Evolutionary conservation across 1,140 invertebrate species (phyloP).

Genomic region (Phthorimaea operculella): DNA sequence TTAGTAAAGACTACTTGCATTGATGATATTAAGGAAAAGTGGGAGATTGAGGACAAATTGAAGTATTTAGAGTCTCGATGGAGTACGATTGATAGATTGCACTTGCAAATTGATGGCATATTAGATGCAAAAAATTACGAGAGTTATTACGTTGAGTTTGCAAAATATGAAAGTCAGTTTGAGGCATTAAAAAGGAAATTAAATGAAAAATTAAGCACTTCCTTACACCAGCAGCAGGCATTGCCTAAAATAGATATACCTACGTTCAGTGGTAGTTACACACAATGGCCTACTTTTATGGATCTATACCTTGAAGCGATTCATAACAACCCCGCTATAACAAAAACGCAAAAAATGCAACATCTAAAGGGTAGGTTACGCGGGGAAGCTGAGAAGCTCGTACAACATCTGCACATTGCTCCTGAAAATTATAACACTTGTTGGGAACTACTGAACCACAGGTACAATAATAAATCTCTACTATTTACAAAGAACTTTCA

Average conservation of each 20-base stretch:
- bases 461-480: neutral
- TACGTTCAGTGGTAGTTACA: neutral
- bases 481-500: neutral
- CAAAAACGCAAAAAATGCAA: neutral
- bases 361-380: neutral
- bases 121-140: neutral
- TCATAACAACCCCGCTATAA: constrained; percentile 2
- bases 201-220: neutral
- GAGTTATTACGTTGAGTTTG: neutral
- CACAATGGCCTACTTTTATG: constrained; percentile 2
- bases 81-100: neutral
- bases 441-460: neutral
- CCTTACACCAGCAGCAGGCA: neutral
- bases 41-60: constrained; percentile 1
- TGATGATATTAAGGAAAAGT: neutral
- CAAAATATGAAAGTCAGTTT: neutral
- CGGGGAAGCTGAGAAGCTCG: neutral
- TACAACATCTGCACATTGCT: neutral
- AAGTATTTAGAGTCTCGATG: neutral
- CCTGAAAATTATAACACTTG: neutral
- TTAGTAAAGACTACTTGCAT: neutral
- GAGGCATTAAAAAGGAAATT: neutral
- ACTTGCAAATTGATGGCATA: neutral
- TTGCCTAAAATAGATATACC: neutral
- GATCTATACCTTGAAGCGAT: neutral